phyloP scores from a whole-genome alignment of 2,888 invertebrate genomes.

The Mythimna loreyi region DNA sequence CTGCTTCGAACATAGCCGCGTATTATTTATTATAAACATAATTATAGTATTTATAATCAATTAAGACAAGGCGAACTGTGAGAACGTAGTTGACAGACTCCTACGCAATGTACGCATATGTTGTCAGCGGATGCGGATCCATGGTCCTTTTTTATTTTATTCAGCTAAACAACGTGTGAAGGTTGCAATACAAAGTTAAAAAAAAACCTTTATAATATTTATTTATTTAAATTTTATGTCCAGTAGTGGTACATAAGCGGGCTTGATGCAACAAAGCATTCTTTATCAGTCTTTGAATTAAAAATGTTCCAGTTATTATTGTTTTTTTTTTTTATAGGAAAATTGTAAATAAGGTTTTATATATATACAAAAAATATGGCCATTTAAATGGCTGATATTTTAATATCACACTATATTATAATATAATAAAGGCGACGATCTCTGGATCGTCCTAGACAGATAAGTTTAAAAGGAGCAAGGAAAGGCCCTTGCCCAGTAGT shows the following conservation, averaged over 20 bases:
- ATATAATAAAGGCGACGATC: too few relatives aligned
- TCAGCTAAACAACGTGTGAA: constrained; percentile 45
- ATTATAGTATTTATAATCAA: constrained; percentile 60
- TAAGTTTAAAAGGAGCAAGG: too few relatives aligned
- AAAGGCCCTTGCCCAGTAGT: too few relatives aligned
- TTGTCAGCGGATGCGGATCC: constrained; percentile 69
- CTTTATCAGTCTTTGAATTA: too few relatives aligned
- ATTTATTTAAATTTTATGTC: too few relatives aligned
- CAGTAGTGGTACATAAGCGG: too few relatives aligned
- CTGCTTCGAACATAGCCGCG: constrained; percentile 20
- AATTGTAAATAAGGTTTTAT: constrained; percentile 4
- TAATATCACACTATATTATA: too few relatives aligned
- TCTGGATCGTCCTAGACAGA: too few relatives aligned
- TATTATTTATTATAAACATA: constrained; percentile 51
- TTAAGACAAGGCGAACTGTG: constrained; percentile 70
- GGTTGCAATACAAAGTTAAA: constrained; percentile 25
- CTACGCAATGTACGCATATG: constrained; percentile 80
- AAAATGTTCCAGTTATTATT: constrained; percentile 14
- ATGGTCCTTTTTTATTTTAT: constrained; percentile 72
- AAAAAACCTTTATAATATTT: not conserved
- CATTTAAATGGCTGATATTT: constrained; percentile 19
- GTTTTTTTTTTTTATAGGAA: not conserved
- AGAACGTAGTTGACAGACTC: constrained; percentile 73
- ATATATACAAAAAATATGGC: constrained; percentile 20
- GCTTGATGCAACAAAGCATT: too few relatives aligned